Evolutionary conservation across 2,888 invertebrate species (phyloP).

Genomic region (Caprella mutica): DNA sequence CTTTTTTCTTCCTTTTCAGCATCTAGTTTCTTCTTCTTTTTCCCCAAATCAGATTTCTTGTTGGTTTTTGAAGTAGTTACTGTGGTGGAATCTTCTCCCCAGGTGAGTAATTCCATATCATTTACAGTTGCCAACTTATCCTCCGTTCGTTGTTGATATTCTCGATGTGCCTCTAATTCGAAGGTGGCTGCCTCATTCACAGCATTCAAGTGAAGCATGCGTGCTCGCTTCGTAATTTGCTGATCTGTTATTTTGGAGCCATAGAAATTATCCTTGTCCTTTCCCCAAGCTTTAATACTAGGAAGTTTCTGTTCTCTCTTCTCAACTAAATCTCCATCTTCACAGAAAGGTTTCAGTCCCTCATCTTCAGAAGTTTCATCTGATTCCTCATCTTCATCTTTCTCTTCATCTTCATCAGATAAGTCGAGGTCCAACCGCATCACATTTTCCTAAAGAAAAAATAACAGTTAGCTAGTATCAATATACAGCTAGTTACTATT

Average conservation of each 20-base stretch:
- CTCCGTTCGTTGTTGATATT: neutral
- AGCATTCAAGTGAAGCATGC: constrained; percentile 1
- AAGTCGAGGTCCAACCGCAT: neutral
- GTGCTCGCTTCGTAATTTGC: neutral
- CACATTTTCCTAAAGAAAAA: neutral
- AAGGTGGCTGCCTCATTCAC: neutral
- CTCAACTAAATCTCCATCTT: neutral
- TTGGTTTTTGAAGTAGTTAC: too few species aligned
- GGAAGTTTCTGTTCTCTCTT: neutral
- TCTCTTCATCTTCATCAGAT: constrained; percentile 5
- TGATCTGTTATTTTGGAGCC: constrained; percentile 9
- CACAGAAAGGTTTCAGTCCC: neutral
- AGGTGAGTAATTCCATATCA: constrained; percentile 2
- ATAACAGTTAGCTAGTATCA: too few species aligned
- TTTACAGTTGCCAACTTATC: neutral
- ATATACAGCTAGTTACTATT: too few species aligned
- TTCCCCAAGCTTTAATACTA: neutral
- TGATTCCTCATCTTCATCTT: neutral
- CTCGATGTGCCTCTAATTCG: neutral
- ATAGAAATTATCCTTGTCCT: neutral
- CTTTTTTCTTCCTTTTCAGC: too few species aligned
- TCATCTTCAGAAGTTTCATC: neutral
- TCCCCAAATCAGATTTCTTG: too few species aligned
- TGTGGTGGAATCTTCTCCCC: too few species aligned
- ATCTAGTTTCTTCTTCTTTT: too few species aligned